Evolutionary conservation across 1,140 invertebrate species (phyloP), one percentile per base, ranked within the genome.

Genomic region (Triops longicaudatus): DNA sequence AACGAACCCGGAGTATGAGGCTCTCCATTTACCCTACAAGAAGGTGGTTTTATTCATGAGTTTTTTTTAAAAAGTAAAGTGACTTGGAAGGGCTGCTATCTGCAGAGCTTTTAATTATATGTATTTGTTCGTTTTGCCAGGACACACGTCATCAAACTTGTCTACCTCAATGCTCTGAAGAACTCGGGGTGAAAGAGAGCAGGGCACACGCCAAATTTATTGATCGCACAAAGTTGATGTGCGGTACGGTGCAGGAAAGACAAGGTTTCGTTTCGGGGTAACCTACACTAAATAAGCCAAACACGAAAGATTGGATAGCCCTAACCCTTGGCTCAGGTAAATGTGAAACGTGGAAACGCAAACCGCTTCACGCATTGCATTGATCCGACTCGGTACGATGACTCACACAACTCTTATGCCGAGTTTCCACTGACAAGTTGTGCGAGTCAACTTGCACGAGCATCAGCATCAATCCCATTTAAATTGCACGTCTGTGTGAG

Each of bases 201-300:
- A 63, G 22, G 50, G 50, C 50, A 22, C 50, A 63, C 50, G 50
- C 50, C 50, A 63, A 63, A 63, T 63, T 63, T 63, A 63, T 63
- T 63, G 50, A 63, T 63, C 50, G 50, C 10, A 14, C 50, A 63
- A 63, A 63, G 17, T 22, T 63, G 17, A 63, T 14, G 50, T 63
- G 50, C 22, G 22, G 50, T 63, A 14, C 22, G 22, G 50, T 63
- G 22, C 22, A 63, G 50, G 50, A 22, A 63, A 22, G 17, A 17
- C 17, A 63, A 63, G 50, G 10, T 63, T 63, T 63, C 50, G 50
- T 63, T 63, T 14, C 6, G 50, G 50, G 50, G 50, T 63, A 63
- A 63, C 50, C 50, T 63, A 63, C 50, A 63, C 50, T 63, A 63
- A 63, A 63, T 63, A 63, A 63, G 50, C 50, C 22, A 2, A 63